Evolutionary conservation across 2,113 vertebrate genomes (phyloP), one percentile per base, ranked within the genome.

Genomic region (Peromyscus polionotus): DNA sequence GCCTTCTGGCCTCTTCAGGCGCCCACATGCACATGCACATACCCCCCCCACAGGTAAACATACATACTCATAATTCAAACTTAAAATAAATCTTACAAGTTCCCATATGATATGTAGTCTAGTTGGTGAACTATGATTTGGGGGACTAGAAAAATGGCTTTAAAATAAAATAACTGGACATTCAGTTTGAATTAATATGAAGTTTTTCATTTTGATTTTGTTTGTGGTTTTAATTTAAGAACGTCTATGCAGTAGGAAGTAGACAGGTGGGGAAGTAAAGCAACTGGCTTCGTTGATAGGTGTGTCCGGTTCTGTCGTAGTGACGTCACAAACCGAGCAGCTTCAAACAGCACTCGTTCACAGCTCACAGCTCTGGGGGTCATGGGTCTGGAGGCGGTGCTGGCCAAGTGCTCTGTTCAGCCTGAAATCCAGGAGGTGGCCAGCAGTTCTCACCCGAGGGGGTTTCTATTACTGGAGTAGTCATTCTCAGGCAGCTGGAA

Each of bases 131-230:
- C 12, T 93, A 24, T 42, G 88, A 67, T 96, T 80, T 88, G 81
- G 95, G 75, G 33, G 36, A 89, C 24, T 89, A 4, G 3, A 70
- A 93, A 26, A 83, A 7, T 90, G 45, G 19, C 54, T 87, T 48
- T 63, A 45, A 76, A 88, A 77, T 4, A 77, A 42, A 79, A 54
- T 79, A 26, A 79, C 42, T 79, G 45, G 28, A 39, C 28, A 68
- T 63, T 96, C 95, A 57, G 68, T 90, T 81, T 81, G 67, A 93
- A 86, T 92, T 92, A 91, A 72, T 91, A 61, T 95, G 77, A 85
- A 77, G 36, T 51, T 89, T 90, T 51, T 61, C 72, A 72, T 95
- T 94, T 94, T 92, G 92, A 87, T 96, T 96, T 73, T 39, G 95
- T 80, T 48, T 26, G n/a, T 92, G 75, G 20, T 7, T 93, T 79